phyloP scores from a whole-genome alignment of 2,113 vertebrate species.

The Oryzias curvinotus region DNA sequence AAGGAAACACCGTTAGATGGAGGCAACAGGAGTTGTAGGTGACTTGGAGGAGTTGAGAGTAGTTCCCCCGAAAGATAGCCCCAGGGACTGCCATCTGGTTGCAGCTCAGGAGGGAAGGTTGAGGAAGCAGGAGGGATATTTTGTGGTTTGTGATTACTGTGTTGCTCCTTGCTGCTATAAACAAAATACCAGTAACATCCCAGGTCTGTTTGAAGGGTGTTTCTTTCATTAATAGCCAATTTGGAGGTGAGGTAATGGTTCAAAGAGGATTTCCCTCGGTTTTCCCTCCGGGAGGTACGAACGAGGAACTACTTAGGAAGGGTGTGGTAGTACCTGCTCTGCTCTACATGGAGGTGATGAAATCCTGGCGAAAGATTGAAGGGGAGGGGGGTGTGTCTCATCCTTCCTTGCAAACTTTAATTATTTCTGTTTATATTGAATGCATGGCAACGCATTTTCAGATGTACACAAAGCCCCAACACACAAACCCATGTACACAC shows the following conservation, averaged over 20 bases:
- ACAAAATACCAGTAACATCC: constrained; percentile 41
- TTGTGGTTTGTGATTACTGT: constrained; percentile 50
- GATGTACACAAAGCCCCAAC: constrained; percentile 63
- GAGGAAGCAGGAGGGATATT: constrained; percentile 33
- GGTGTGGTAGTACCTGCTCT: constrained; percentile 49
- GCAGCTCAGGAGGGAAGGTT: constrained; percentile 38
- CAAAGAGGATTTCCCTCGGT: constrained; percentile 40
- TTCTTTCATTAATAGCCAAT: constrained; percentile 38
- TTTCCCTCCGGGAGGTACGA: constrained; percentile 37
- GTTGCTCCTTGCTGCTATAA: constrained; percentile 45
- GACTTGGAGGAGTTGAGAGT: constrained; percentile 44
- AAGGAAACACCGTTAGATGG: constrained; percentile 58
- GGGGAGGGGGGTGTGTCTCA: constrained; percentile 24
- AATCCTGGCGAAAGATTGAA: constrained; percentile 33
- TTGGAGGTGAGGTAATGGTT: constrained; percentile 20
- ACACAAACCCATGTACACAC: constrained; percentile 12
- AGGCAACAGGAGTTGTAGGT: constrained; percentile 47
- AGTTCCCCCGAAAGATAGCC: constrained; percentile 62
- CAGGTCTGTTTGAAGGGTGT: constrained; percentile 40
- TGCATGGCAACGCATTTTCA: constrained; percentile 57
- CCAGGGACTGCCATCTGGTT: constrained; percentile 76
- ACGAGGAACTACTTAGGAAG: constrained; percentile 15
- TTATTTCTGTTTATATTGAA: constrained; percentile 54
- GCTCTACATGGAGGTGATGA: constrained; percentile 31
- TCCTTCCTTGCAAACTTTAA: constrained; percentile 20